Conservation (phyloP, 1,140 invertebrate species). For the Sitobion miscanthi region DNA sequence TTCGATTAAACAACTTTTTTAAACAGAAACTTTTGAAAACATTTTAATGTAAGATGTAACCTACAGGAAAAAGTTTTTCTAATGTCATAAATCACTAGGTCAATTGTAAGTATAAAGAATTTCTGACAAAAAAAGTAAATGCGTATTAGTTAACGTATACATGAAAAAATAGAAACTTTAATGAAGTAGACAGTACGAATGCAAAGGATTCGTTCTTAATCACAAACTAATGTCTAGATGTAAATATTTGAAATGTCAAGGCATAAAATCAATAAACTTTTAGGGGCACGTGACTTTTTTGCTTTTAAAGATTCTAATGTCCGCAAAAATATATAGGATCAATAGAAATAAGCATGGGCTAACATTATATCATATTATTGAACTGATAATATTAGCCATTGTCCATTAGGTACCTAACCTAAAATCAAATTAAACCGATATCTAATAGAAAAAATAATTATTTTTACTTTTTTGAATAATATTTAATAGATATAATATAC, state of each 20-base stretch:
- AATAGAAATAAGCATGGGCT: neutral
- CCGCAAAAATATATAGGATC: neutral
- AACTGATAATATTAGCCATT: neutral
- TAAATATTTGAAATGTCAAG: constrained; percentile 7
- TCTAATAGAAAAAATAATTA: neutral
- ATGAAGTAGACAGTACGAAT: neutral
- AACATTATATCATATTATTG: neutral
- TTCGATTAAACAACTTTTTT: constrained; percentile 8
- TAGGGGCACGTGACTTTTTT: neutral
- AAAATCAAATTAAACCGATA: neutral
- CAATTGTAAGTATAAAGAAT: neutral
- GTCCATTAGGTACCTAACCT: neutral
- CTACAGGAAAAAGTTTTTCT: neutral
- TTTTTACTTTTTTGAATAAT: too few species aligned
- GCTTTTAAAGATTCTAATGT: neutral
- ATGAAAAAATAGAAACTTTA: neutral
- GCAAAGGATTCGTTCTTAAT: neutral
- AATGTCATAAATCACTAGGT: neutral
- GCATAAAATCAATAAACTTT: constrained; percentile 20
- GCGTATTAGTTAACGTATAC: neutral
- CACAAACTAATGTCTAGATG: neutral
- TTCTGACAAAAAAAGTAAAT: neutral
- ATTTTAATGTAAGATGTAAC: neutral
- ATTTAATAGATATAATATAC: too few species aligned
- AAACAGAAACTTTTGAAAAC: constrained; percentile 2